Evolutionary conservation across 1,140 invertebrate species (phyloP).

Genomic region (Bicyclus anynana): DNA sequence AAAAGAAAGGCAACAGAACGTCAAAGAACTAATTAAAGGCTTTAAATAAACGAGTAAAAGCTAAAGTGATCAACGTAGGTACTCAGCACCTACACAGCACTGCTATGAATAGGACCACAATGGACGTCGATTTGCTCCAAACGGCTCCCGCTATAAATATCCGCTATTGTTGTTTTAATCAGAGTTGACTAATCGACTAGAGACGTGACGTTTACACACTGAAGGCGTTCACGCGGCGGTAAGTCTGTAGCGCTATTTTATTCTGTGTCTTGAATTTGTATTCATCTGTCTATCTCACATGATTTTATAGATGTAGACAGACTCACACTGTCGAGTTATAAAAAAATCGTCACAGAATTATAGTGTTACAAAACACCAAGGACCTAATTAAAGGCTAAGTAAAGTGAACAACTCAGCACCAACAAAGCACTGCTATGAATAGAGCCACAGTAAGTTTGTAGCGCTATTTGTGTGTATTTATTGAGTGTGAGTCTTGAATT

Average conservation of each 20-base stretch:
- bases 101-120: slow-evolving; percentile 28
- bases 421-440: slow-evolving; percentile 1
- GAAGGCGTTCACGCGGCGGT: slow-evolving; percentile 6
- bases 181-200: slow-evolving; percentile 48
- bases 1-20: no score
- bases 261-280: no score
- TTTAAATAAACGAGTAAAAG: no score
- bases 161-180: slow-evolving; percentile 55
- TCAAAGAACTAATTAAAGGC: no score
- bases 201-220: slow-evolving; percentile 17
- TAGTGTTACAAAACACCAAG: no score
- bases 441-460: slow-evolving; percentile 39
- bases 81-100: not conserved
- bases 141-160: slow-evolving; percentile 43
- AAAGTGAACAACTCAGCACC: no score
- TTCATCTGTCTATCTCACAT: no score
- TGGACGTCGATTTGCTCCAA: slow-evolving; percentile 48
- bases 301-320: no score
- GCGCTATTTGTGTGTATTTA: slow-evolving; percentile 50
- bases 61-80: no score
- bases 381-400: no score
- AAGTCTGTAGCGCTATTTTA: not conserved
- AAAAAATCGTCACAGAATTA: no score
- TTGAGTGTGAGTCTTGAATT: slow-evolving; percentile 34
- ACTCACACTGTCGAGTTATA: no score